phyloP scores from a whole-genome alignment of 2,113 vertebrate genomes.

The Tautogolabrus adspersus region DNA sequence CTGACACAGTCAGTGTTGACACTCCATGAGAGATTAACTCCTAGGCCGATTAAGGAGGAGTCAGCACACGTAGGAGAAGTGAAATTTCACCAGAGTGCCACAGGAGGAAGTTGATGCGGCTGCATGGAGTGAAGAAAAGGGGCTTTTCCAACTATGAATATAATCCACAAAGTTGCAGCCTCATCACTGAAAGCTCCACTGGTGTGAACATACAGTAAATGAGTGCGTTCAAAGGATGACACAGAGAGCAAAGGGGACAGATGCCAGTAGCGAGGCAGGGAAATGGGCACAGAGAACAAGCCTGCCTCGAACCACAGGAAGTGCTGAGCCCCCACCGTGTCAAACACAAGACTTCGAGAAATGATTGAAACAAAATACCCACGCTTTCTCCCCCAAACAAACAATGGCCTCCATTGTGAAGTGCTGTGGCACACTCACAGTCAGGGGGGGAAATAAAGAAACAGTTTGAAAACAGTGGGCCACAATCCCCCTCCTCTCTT shows the following conservation, averaged over 20 bases:
- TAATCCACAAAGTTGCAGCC: conserved; percentile 18
- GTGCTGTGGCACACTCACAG: conserved; percentile 84
- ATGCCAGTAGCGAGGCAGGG: conserved; percentile 45
- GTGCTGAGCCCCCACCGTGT: conserved; percentile 81
- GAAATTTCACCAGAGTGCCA: conserved; percentile 63
- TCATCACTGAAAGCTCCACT: conserved; percentile 22
- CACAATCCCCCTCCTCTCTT: conserved; percentile 28
- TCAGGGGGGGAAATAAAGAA: conserved; percentile 86
- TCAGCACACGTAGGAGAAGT: conserved; percentile 61
- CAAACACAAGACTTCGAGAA: conserved; percentile 91
- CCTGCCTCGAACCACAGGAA: conserved; percentile 71
- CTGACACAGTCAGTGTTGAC: conserved; percentile 24
- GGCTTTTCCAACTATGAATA: background rate
- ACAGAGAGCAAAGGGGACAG: conserved; percentile 39
- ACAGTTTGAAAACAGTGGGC: conserved; percentile 85
- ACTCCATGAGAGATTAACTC: conserved; percentile 71
- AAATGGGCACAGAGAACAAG: conserved; percentile 60
- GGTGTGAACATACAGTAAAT: conserved; percentile 34
- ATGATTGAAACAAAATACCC: conserved; percentile 92
- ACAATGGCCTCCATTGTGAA: conserved; percentile 90
- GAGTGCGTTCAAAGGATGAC: conserved; percentile 18
- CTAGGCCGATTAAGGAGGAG: conserved; percentile 77
- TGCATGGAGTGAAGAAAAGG: background rate
- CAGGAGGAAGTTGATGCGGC: conserved; percentile 2
- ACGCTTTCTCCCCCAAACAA: conserved; percentile 80